These are phyloP conservation scores for Pseudopipra pipra DNA, from an alignment of 2,113 vertebrate genomes.

Conservation along the genomic window DNA sequence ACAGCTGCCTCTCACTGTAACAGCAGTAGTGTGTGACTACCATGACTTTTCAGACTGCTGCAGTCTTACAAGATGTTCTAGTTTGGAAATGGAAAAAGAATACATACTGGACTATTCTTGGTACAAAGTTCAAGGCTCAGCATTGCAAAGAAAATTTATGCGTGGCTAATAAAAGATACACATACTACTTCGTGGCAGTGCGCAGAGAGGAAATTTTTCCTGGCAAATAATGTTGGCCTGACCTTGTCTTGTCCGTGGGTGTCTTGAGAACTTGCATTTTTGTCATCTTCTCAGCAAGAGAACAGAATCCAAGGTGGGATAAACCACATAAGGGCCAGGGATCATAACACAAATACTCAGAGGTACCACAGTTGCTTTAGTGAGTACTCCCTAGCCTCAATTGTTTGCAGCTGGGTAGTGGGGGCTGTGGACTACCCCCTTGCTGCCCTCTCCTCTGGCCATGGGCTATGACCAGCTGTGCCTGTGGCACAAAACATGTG, in stretches of 20 bases:
- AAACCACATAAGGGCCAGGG: not conserved
- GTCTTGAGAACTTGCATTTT: not conserved
- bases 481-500: not conserved
- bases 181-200: not conserved
- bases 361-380: not conserved
- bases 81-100: not conserved
- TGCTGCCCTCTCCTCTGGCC: not conserved
- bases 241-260: not conserved
- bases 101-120: not conserved
- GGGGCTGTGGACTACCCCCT: not conserved
- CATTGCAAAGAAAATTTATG: not conserved
- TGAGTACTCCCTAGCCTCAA: not conserved
- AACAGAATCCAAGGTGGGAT: not conserved
- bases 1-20: not conserved
- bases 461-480: not conserved
- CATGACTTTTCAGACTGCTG: not conserved
- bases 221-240: not conserved
- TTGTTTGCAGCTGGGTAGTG: not conserved
- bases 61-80: not conserved
- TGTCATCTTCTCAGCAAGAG: not conserved
- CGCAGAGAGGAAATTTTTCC: not conserved
- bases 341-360: not conserved
- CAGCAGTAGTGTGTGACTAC: not conserved
- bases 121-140: not conserved
- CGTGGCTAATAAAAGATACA: not conserved